Evolutionary conservation across 23 tunicate species (phyloP).

Genomic region (Halocynthia roretzi): DNA sequence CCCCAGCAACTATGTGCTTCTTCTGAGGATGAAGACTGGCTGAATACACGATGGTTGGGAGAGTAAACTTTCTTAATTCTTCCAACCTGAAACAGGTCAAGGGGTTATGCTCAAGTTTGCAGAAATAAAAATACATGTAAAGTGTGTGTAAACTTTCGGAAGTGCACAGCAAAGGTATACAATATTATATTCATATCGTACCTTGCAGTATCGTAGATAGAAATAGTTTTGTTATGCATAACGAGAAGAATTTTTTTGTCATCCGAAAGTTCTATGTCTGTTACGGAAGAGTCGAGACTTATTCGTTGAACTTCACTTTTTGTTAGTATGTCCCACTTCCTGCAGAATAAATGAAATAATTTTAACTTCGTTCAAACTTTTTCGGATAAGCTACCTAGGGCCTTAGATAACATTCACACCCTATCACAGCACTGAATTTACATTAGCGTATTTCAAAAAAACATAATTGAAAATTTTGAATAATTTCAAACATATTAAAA

Average conservation of each 20-base stretch:
- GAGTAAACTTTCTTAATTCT: conserved; percentile 39
- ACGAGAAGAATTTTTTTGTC: conserved; percentile 61
- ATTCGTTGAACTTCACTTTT: conserved; percentile 63
- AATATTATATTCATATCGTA: not conserved
- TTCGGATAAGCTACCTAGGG: too few relatives aligned
- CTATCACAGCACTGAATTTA: too few relatives aligned
- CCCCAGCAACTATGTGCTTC: conserved; percentile 87
- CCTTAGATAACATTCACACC: too few relatives aligned
- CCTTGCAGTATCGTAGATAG: conserved; percentile 66
- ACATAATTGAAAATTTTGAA: too few relatives aligned
- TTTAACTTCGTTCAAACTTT: too few relatives aligned
- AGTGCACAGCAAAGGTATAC: not conserved
- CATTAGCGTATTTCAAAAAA: too few relatives aligned
- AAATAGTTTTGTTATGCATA: conserved; percentile 53
- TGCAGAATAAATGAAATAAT: conserved; percentile 4
- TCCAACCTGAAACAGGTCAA: conserved; percentile 31
- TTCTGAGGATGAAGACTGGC: conserved; percentile 90
- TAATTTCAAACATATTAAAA: too few relatives aligned
- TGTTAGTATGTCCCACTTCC: conserved; percentile 72
- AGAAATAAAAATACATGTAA: not conserved
- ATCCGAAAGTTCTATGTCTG: conserved; percentile 60
- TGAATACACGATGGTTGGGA: conserved; percentile 77
- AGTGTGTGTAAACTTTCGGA: not conserved
- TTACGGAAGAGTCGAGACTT: conserved; percentile 28
- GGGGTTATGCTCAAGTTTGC: too few relatives aligned